These are phyloP conservation scores for Redunca redunca DNA, from an alignment of 2,113 vertebrate genomes.

Conservation along the genomic window DNA sequence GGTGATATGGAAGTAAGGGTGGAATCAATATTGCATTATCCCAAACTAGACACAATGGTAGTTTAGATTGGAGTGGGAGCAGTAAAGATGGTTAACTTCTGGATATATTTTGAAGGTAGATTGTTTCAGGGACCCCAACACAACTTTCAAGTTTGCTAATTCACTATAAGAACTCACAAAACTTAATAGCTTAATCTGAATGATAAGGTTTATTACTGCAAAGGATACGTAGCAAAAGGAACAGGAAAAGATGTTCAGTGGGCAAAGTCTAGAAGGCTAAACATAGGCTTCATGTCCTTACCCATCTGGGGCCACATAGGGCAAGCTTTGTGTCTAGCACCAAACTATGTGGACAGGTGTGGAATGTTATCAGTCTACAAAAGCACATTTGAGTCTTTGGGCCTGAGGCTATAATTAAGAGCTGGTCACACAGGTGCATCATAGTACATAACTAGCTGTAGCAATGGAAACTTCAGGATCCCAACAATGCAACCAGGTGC, in stretches of 20 bases:
- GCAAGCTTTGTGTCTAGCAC: not conserved
- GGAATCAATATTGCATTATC: not conserved
- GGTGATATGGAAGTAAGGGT: not conserved
- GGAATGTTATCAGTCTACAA: not conserved
- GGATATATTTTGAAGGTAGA: not conserved
- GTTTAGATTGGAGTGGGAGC: not conserved
- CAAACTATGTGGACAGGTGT: not conserved
- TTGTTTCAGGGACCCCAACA: not conserved
- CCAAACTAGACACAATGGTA: not conserved
- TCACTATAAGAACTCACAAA: not conserved
- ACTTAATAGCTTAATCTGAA: not conserved
- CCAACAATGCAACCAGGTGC: not conserved
- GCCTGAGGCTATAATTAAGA: not conserved
- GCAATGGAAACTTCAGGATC: not conserved
- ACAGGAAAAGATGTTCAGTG: not conserved
- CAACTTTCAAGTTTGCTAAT: not conserved
- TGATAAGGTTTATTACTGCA: not conserved
- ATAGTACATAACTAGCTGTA: not conserved
- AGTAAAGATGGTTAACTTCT: not conserved
- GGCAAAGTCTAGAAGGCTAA: not conserved
- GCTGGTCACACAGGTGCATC: not conserved
- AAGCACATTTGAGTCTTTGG: not conserved
- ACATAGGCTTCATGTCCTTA: not conserved
- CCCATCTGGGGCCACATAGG: not conserved
- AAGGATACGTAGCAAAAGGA: not conserved